Conservation (phyloP, 2,888 invertebrate genomes). For the Horisme vitalbata region DNA sequence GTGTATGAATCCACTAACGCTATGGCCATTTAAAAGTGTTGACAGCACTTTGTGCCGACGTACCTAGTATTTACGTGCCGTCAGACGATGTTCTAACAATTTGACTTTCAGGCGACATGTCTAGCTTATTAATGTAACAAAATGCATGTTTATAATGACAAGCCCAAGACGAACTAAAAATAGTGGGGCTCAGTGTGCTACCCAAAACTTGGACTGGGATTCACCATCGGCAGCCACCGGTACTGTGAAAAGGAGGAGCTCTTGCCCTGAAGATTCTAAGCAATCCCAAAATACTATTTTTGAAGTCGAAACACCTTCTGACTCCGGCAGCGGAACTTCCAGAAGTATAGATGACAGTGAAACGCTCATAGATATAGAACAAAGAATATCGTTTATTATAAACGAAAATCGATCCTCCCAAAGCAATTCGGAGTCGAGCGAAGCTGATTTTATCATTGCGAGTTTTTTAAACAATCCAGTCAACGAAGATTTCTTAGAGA, state of each 20-base stretch:
- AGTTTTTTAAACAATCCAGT: slow-evolving; percentile 58
- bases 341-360: slow-evolving; percentile 64
- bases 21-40: slow-evolving; percentile 34
- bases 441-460: slow-evolving; percentile 69
- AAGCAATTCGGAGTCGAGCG: slow-evolving; percentile 75
- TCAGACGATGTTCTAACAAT: slow-evolving; percentile 54
- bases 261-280: slow-evolving; percentile 69
- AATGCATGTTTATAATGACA: slow-evolving; percentile 75
- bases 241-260: slow-evolving; percentile 86
- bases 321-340: slow-evolving; percentile 70
- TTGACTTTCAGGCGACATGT: slow-evolving; percentile 21
- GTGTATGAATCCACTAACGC: slow-evolving; percentile 67
- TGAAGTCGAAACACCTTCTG: slow-evolving; percentile 70
- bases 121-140: slow-evolving; percentile 45
- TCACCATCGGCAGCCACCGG: slow-evolving; percentile 87
- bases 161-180: slow-evolving; percentile 78
- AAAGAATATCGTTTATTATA: slow-evolving; percentile 76
- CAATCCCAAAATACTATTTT: slow-evolving; percentile 58
- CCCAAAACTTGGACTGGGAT: slow-evolving; percentile 86
- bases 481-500: slow-evolving; percentile 48
- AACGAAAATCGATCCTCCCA: slow-evolving; percentile 76
- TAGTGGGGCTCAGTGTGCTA: slow-evolving; percentile 63
- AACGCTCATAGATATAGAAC: slow-evolving; percentile 69
- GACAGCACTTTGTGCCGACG: slow-evolving; percentile 40
- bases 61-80: no score